A percentile compares a stretch with the other conserved stretches of the same genome.
Evolutionary conservation across 2,797 vertebrate genomes (phyloP).

Genomic region (Micrastur ruficollis): DNA sequence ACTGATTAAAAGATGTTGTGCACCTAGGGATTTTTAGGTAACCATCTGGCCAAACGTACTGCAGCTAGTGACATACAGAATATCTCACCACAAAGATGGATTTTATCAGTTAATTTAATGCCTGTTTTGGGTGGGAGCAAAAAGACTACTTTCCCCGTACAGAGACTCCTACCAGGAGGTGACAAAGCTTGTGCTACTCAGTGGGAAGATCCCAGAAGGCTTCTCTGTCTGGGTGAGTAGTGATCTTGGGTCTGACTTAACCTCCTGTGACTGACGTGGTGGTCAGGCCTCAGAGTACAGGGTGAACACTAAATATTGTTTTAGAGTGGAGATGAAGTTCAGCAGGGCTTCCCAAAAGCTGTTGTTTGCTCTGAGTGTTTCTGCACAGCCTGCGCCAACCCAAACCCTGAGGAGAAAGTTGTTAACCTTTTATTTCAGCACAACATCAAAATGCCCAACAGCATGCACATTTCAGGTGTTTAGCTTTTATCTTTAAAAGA

Average conservation of each 20-base stretch:
- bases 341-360: background rate
- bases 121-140: background rate
- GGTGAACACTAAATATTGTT: background rate
- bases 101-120: background rate
- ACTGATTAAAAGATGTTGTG: background rate
- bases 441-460: background rate
- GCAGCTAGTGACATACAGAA: background rate
- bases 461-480: background rate
- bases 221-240: background rate
- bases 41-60: background rate
- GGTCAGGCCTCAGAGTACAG: background rate
- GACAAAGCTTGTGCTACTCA: background rate
- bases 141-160: background rate
- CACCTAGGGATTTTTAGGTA: fast-evolving
- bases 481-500: background rate
- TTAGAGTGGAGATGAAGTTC: background rate
- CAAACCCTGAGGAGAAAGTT: background rate
- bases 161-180: background rate
- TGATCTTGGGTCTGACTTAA: background rate
- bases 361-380: background rate
- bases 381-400: fast-evolving
- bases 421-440: background rate
- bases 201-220: background rate
- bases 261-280: fast-evolving
- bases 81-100: background rate